A percentile compares a stretch with the other conserved stretches of the same genome.
Evolutionary conservation across 2,113 vertebrate genomes (phyloP).

Genomic region (Hirundichthys speculiger): DNA sequence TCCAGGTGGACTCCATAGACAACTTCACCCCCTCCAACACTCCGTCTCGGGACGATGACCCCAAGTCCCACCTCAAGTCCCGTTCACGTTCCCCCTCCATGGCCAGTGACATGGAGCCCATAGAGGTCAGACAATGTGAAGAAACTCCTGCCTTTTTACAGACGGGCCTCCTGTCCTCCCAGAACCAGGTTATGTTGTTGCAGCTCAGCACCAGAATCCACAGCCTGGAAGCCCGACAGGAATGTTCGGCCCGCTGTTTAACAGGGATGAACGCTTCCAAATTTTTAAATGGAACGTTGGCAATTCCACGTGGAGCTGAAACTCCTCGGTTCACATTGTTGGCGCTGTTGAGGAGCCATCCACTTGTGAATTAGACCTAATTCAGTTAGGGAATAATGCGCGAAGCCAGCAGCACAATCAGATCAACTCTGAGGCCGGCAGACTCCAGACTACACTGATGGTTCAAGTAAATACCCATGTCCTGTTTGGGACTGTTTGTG

Average conservation of each 20-base stretch:
- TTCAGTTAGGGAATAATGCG: slow-evolving; percentile 21
- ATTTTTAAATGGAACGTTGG: background rate
- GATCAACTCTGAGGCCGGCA: background rate
- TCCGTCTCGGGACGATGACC: slow-evolving; percentile 87
- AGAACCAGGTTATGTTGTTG: too few relatives aligned
- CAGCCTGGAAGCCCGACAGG: background rate
- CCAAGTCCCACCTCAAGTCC: slow-evolving; percentile 86
- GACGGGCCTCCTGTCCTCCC: too few relatives aligned
- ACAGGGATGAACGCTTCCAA: background rate
- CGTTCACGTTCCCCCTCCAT: slow-evolving; percentile 91
- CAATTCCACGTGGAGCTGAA: background rate
- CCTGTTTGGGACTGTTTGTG: background rate
- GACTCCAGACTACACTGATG: background rate
- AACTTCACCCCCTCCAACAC: slow-evolving; percentile 92
- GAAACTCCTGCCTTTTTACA: background rate
- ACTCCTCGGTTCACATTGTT: slow-evolving; percentile 8
- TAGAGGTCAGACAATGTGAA: slow-evolving; percentile 81
- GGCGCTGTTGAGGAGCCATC: background rate
- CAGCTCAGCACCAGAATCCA: background rate
- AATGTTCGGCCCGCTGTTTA: slow-evolving; percentile 10
- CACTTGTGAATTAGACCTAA: slow-evolving; percentile 15
- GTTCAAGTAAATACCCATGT: background rate
- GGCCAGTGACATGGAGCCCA: slow-evolving; percentile 90
- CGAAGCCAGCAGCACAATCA: background rate
- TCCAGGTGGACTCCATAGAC: slow-evolving; percentile 91